A percentile compares a stretch with the other conserved stretches of the same genome.
Evolutionary conservation across 2,797 vertebrate genomes (phyloP).

Genomic region (Geotrypetes seraphini): DNA sequence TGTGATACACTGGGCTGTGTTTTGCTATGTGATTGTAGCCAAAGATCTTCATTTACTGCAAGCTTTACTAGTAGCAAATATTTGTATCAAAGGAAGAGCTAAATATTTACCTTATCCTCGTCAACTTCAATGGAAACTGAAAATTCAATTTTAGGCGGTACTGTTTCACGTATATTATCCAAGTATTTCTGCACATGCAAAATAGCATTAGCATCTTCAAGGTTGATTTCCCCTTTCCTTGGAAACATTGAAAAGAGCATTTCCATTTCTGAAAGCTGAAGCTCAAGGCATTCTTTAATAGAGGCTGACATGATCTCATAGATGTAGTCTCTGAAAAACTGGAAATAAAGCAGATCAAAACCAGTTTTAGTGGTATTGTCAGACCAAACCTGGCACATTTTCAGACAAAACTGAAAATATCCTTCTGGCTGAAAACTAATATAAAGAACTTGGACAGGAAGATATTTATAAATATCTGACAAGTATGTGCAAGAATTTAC

Average conservation of each 20-base stretch:
- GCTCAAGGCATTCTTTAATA: slow-evolving; percentile 41
- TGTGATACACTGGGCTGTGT: no score
- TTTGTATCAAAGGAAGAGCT: background rate
- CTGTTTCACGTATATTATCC: slow-evolving; percentile 15
- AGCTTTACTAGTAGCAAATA: background rate
- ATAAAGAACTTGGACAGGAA: no score
- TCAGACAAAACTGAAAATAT: no score
- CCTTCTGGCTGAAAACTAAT: no score
- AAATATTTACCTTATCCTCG: slow-evolving; percentile 41
- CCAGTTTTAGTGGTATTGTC: fast-evolving
- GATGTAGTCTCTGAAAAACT: background rate
- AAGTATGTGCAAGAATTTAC: no score
- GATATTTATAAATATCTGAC: no score
- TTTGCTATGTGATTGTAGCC: no score
- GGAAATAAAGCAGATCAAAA: background rate
- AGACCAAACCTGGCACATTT: fast-evolving
- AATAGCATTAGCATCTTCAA: slow-evolving; percentile 39
- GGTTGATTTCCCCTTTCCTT: slow-evolving; percentile 45
- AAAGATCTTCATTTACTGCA: no score
- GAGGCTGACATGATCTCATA: slow-evolving; percentile 18
- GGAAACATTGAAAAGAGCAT: slow-evolving; percentile 64
- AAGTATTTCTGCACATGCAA: slow-evolving; percentile 36
- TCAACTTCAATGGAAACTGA: slow-evolving; percentile 32
- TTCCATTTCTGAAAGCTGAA: slow-evolving; percentile 58
- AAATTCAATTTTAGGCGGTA: slow-evolving; percentile 43